These are phyloP conservation scores for Contarinia nasturtii DNA, from an alignment of 1,140 invertebrate genomes.

Conservation along the genomic window DNA sequence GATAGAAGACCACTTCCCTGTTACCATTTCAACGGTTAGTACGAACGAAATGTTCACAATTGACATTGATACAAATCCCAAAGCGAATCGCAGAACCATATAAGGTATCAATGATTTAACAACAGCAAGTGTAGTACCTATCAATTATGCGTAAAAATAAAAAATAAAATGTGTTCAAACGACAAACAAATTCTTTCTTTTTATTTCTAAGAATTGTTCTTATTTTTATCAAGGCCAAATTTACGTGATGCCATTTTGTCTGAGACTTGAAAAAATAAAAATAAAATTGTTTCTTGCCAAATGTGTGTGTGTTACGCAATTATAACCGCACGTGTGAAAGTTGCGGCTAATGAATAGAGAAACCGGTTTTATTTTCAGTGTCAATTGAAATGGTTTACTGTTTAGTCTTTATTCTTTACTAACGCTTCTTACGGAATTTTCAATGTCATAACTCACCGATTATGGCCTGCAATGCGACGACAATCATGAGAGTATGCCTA, in stretches of 20 bases:
- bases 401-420: too few relatives aligned
- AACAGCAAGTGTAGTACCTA: constrained; percentile 36
- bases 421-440: not conserved
- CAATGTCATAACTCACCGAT: not conserved
- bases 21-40: constrained; percentile 45
- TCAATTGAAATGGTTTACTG: too few relatives aligned
- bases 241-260: not conserved
- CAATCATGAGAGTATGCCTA: not conserved
- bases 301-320: too few relatives aligned
- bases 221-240: not conserved
- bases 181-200: too few relatives aligned
- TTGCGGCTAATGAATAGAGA: too few relatives aligned
- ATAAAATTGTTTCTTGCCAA: too few relatives aligned
- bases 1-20: constrained; percentile 49
- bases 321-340: too few relatives aligned
- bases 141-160: not conserved
- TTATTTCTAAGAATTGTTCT: not conserved
- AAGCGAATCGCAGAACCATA: constrained; percentile 35
- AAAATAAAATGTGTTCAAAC: too few relatives aligned
- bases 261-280: too few relatives aligned
- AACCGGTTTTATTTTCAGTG: too few relatives aligned
- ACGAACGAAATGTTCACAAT: constrained; percentile 57
- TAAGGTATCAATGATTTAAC: constrained; percentile 41
- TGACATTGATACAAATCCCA: constrained; percentile 41
- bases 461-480: not conserved